These are phyloP conservation scores for Rutpela maculata DNA, from an alignment of 2,888 invertebrate genomes.

Conservation along the genomic window DNA sequence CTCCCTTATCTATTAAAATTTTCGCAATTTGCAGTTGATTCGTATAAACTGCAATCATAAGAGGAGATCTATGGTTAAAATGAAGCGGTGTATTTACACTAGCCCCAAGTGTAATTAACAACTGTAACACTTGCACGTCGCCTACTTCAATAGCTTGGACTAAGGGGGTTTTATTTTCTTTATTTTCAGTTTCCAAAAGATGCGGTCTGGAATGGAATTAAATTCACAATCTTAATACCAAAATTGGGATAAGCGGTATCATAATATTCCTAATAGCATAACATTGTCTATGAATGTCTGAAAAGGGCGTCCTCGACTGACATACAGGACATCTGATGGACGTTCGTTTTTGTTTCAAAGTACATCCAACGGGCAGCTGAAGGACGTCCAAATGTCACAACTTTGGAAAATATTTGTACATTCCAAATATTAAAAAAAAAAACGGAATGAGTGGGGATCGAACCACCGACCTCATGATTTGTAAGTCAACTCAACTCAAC, in stretches of 20 bases:
- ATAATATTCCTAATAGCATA: too few species aligned
- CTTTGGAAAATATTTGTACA: too few species aligned
- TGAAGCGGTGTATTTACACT: conserved; percentile 73
- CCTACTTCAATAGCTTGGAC: conserved; percentile 75
- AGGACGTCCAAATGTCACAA: too few species aligned
- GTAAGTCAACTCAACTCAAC: too few species aligned
- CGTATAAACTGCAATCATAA: conserved; percentile 75
- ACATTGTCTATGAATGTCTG: too few species aligned
- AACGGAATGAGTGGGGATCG: too few species aligned
- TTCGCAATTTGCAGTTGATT: conserved; percentile 68
- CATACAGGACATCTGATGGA: too few species aligned
- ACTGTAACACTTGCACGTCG: conserved; percentile 72
- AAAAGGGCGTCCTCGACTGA: too few species aligned
- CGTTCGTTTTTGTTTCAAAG: too few species aligned
- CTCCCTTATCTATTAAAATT: conserved; percentile 74
- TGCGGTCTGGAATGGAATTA: conserved; percentile 68
- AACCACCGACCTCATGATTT: too few species aligned
- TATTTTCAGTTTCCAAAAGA: conserved; percentile 74
- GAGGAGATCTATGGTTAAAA: conserved; percentile 72
- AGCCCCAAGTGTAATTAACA: conserved; percentile 74
- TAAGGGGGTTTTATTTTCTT: conserved; percentile 76
- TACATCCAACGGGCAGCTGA: too few species aligned
- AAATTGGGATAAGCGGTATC: not conserved
- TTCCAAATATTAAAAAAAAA: too few species aligned
- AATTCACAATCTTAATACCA: not conserved